Percentiles rank a stretch among this genome's conserved stretches.
Conservation (phyloP, 2,797 vertebrate species). For the Myiotriccus ornatus region DNA sequence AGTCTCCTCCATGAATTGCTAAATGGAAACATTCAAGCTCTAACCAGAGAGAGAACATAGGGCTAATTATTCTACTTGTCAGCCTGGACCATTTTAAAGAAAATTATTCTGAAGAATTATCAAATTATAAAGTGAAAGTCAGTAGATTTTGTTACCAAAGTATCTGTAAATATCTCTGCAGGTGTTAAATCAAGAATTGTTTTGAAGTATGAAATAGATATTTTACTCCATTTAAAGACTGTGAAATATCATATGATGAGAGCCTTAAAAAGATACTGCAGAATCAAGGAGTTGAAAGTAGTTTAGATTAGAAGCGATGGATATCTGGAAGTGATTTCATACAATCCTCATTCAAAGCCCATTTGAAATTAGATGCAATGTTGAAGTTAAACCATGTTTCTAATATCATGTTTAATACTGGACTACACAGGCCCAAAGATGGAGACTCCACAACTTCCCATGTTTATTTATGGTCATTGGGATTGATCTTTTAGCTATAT, state of each 20-base stretch:
- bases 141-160: constrained; percentile 4
- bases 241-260: not conserved
- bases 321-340: not conserved
- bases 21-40: constrained; percentile 2
- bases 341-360: not conserved
- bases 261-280: not conserved
- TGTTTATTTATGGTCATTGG: not conserved
- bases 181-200: not conserved
- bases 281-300: not conserved
- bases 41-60: not conserved
- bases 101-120: constrained; percentile 3
- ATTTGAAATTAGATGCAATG: not conserved
- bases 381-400: not conserved
- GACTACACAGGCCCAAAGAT: not conserved
- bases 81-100: not conserved
- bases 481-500: not conserved
- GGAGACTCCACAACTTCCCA: not conserved
- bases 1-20: constrained; percentile 33
- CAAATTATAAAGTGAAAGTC: not conserved
- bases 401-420: not conserved
- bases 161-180: not conserved
- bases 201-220: constrained; percentile 9
- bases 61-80: constrained; percentile 33
- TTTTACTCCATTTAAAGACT: not conserved
- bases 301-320: not conserved